Evolutionary conservation across 2,888 invertebrate species (phyloP).

Genomic region (Apotomis capreana): DNA sequence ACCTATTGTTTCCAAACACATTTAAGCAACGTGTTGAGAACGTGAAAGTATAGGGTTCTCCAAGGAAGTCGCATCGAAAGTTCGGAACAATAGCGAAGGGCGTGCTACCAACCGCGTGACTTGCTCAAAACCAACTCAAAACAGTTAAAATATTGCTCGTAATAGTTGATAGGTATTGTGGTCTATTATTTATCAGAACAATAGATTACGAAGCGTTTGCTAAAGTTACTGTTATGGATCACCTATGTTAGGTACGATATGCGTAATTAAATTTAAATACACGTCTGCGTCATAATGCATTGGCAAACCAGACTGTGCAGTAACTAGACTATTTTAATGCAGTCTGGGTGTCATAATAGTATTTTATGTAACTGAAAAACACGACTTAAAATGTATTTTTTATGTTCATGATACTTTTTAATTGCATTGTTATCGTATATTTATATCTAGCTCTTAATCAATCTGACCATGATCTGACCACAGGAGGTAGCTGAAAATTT

Average conservation of each 20-base stretch:
- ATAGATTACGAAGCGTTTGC: constrained; percentile 22
- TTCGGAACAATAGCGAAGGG: not conserved
- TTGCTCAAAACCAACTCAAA: not conserved
- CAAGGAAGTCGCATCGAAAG: not conserved
- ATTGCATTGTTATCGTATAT: too few species aligned
- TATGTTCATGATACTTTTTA: too few species aligned
- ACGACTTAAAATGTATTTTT: too few species aligned
- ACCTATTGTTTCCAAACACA: not conserved
- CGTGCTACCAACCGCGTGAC: constrained; percentile 20
- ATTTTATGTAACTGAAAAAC: too few species aligned
- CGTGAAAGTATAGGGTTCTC: not conserved
- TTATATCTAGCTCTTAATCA: too few species aligned
- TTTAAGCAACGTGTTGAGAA: constrained; percentile 14
- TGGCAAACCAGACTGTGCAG: not conserved
- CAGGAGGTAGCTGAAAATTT: too few species aligned
- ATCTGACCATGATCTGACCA: too few species aligned
- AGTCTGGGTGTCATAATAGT: not conserved
- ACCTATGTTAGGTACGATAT: constrained; percentile 14
- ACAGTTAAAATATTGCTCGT: not conserved
- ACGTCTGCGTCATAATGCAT: not conserved
- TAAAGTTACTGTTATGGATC: constrained; percentile 11
- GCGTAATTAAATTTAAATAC: not conserved
- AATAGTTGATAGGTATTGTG: constrained; percentile 11
- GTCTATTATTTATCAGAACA: constrained; percentile 20
- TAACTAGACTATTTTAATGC: not conserved